These are phyloP conservation scores for Acrobasis repandana DNA, from an alignment of 2,888 invertebrate species.

Conservation along the genomic window DNA sequence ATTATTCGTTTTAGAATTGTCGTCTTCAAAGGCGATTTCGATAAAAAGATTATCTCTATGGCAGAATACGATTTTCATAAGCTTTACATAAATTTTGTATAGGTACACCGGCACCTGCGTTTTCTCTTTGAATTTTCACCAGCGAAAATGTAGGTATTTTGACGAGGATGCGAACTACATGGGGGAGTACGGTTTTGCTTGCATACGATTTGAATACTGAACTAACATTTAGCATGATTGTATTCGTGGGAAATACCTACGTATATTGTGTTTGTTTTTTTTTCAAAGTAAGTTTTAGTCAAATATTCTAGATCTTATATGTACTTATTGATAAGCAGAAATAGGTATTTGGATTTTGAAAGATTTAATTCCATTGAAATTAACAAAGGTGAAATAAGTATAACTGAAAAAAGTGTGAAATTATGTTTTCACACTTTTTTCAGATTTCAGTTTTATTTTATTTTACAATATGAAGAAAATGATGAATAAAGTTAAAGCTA, in stretches of 20 bases:
- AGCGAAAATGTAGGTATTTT: conserved; percentile 22
- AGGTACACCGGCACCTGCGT: conserved; percentile 18
- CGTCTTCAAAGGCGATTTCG: conserved; percentile 40
- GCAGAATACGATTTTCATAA: conserved; percentile 22
- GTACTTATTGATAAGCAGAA: too few relatives aligned
- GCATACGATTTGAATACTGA: conserved; percentile 17
- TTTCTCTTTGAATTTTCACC: conserved; percentile 21
- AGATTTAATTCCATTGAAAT: too few relatives aligned
- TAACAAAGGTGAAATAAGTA: too few relatives aligned
- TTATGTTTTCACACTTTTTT: too few relatives aligned
- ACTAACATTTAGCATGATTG: conserved; percentile 1
- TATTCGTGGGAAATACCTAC: background rate
- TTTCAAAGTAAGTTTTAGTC: too few relatives aligned
- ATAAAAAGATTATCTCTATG: conserved; percentile 31
- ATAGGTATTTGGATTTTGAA: too few relatives aligned
- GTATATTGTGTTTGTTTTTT: background rate
- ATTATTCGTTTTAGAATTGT: conserved; percentile 46
- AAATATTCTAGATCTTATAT: too few relatives aligned
- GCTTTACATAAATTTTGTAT: conserved; percentile 22
- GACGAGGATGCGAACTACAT: background rate
- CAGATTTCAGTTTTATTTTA: too few relatives aligned
- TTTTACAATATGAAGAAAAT: too few relatives aligned
- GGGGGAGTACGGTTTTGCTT: conserved; percentile 8
- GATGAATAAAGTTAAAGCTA: too few relatives aligned
- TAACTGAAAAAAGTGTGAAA: too few relatives aligned